Base-by-base conservation (phyloP, 2,888 invertebrate genomes). In the Xestia ashworthii region DNA sequence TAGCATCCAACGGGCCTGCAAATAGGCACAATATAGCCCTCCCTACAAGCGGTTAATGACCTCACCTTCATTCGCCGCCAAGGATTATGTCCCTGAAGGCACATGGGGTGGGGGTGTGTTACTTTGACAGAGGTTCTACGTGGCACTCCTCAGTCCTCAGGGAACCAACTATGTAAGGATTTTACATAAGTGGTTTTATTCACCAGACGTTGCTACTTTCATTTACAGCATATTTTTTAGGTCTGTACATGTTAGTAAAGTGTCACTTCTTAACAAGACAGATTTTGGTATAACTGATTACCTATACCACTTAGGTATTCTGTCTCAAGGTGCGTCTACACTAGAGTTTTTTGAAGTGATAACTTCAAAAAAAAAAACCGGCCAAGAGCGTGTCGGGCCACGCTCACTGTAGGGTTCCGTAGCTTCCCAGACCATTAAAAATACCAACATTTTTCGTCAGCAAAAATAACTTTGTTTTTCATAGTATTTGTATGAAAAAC, bases 21-120 rank as follows among this genome's bases (percentile, higher is more conserved):
- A 19, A 75, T 32, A 74, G 6, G 32, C 5, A 14, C 3, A 14
- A 22, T 48, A 38, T 32, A 19, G 8, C 48, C 38, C 55, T 68
- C 55, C 9, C 3, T 44, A n/a, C 19, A 44, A 38, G 32, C 22
- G 68, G 22, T 53, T 50, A 69, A 50, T 64, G 44, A 65, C 19
- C 41, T n/a, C n/a, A 65, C 44, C 19, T 19, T 41, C 12, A 55
- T 44, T 50, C n/a, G 48, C 44, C 22, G 25, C n/a, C 32, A 81
- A 58, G 50, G 25, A 44, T 32, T 65, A 66, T 11, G 19, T 25
- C 58, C 1, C 6, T n/a, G 38, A 19, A 32, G 5, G 50, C 12
- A n/a, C 25, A n/a, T 19, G 38, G 55, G 22, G 38, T 48, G n/a
- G 14, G 14, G 55, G 71, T 76, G 44, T 76, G 68, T 71, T 73